Evolutionary conservation across 2,113 vertebrate species (phyloP).

Genomic region (Chionis minor): DNA sequence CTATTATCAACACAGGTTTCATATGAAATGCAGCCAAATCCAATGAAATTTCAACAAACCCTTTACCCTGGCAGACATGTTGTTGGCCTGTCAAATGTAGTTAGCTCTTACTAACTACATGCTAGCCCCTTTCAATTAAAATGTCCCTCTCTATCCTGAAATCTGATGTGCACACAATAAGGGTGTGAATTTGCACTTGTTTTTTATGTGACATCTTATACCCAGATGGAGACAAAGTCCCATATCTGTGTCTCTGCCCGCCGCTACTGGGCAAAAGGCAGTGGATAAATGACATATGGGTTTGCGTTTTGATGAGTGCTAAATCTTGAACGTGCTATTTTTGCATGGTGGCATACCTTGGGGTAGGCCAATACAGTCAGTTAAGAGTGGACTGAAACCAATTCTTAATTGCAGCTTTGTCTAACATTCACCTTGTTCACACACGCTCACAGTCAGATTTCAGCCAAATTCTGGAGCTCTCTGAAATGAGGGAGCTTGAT

Average conservation of each 20-base stretch:
- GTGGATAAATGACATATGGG: background rate
- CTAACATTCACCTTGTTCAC: background rate
- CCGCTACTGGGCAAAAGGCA: background rate
- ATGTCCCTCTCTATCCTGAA: background rate
- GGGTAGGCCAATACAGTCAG: background rate
- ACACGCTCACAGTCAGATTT: background rate
- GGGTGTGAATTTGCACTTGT: background rate
- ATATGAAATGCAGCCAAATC: background rate
- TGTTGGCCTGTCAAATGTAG: background rate
- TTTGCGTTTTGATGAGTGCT: fast-evolving
- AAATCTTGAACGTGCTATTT: background rate
- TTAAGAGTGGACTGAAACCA: background rate
- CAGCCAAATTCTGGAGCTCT: background rate
- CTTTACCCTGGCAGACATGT: background rate
- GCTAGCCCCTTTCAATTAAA: background rate
- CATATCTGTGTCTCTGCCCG: background rate
- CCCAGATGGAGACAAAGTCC: background rate
- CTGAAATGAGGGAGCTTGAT: background rate
- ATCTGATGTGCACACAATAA: background rate
- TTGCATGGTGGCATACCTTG: background rate
- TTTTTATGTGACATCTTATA: background rate
- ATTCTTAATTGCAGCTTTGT: background rate
- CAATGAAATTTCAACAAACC: background rate
- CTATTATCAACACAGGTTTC: background rate
- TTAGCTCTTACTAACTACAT: background rate